Percentiles rank a stretch among this genome's conserved stretches.
phyloP scores from a whole-genome alignment of 1,140 invertebrate genomes.

The Drosophila chauvacae region DNA sequence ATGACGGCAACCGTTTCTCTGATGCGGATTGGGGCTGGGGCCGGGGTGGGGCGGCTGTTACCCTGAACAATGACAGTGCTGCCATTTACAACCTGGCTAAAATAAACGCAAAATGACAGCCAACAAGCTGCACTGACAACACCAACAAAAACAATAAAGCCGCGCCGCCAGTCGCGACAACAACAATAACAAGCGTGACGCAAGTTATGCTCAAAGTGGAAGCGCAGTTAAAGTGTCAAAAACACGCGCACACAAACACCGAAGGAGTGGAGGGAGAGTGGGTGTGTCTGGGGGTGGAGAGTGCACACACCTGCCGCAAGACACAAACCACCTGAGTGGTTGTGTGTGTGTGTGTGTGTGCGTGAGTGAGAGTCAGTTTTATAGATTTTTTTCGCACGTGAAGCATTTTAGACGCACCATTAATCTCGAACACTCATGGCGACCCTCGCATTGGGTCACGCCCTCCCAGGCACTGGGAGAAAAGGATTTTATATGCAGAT shows the following conservation, averaged over 20 bases:
- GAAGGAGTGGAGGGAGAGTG: slow-evolving; percentile 5
- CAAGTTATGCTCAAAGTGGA: slow-evolving; percentile 63
- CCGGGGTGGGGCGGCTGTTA: neutral
- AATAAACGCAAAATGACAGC: slow-evolving; percentile 76
- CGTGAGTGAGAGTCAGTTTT: slow-evolving; percentile 47
- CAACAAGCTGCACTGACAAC: slow-evolving; percentile 59
- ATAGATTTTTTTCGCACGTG: slow-evolving; percentile 67
- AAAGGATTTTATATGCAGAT: neutral
- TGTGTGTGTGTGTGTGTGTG: slow-evolving; percentile 8
- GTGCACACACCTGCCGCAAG: slow-evolving; percentile 10
- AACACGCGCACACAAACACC: slow-evolving; percentile 56
- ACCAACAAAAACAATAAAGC: slow-evolving; percentile 12
- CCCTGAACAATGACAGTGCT: slow-evolving; percentile 60
- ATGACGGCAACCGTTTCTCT: slow-evolving; percentile 13
- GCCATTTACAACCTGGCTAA: slow-evolving; percentile 70
- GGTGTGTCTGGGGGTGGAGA: neutral
- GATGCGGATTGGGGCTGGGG: neutral
- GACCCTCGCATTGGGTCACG: slow-evolving; percentile 30
- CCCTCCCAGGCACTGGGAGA: neutral
- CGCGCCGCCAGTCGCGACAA: slow-evolving; percentile 38
- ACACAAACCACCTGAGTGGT: slow-evolving; percentile 26
- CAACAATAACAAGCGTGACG: slow-evolving; percentile 51
- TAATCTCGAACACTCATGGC: slow-evolving; percentile 59
- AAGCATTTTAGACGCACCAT: slow-evolving; percentile 66
- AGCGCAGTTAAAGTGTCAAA: slow-evolving; percentile 79